These are phyloP conservation scores for Castor canadensis DNA, from an alignment of 2,113 vertebrate species.

Conservation along the genomic window DNA sequence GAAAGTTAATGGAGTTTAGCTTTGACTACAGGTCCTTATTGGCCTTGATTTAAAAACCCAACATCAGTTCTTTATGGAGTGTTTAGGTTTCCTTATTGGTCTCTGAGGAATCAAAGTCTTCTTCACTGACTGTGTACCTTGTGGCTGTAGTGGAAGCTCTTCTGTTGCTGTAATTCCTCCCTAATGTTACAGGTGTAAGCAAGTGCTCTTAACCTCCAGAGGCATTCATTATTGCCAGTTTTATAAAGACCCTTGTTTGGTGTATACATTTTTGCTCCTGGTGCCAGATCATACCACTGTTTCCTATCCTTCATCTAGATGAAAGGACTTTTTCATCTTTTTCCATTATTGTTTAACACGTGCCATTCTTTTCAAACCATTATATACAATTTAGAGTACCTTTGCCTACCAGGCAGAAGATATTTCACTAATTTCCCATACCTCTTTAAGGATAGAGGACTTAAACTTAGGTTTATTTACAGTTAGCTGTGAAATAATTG, in stretches of 20 bases:
- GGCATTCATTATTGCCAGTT: constrained; percentile 71
- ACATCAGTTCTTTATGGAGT: constrained; percentile 71
- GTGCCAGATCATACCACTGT: constrained; percentile 55
- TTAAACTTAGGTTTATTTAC: constrained; percentile 34
- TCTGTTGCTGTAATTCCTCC: constrained; percentile 80
- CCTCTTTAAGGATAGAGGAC: neutral
- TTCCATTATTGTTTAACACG: neutral
- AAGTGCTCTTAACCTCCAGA: constrained; percentile 77
- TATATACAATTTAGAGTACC: neutral
- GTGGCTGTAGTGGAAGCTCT: constrained; percentile 76
- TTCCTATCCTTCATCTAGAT: neutral
- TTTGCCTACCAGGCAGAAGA: neutral
- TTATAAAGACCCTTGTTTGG: constrained; percentile 58
- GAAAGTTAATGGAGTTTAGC: constrained; percentile 71
- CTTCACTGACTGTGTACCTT: constrained; percentile 73
- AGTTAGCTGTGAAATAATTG: constrained; percentile 38
- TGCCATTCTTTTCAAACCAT: neutral
- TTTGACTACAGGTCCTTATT: constrained; percentile 50
- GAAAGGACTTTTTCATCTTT: neutral
- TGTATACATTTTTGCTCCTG: constrained; percentile 32
- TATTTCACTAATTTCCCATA: neutral
- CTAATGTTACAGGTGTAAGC: constrained; percentile 75
- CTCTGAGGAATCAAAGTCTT: constrained; percentile 74
- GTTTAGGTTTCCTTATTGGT: constrained; percentile 78
- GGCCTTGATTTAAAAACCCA: constrained; percentile 80